phyloP scores from a whole-genome alignment of 2,113 vertebrate species.

The Sardina pilchardus region DNA sequence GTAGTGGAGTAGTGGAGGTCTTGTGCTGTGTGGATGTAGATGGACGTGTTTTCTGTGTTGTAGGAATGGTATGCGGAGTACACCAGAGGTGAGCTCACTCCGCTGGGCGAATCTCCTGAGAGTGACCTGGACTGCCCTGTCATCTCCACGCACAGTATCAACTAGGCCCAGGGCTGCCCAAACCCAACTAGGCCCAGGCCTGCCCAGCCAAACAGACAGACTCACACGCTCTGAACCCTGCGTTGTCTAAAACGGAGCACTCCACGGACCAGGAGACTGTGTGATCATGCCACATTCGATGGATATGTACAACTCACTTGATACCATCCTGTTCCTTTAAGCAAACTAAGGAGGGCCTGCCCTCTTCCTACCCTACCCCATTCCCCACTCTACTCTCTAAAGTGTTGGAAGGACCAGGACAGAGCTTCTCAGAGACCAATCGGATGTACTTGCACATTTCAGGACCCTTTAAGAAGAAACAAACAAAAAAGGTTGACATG shows the following conservation, averaged over 20 bases:
- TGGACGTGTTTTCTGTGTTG: background rate
- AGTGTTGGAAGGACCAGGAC: background rate
- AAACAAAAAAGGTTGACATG: background rate
- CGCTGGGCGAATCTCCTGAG: constrained; percentile 59
- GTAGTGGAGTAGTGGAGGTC: background rate
- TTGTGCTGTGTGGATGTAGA: background rate
- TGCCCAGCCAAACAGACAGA: background rate
- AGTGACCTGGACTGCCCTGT: constrained; percentile 61
- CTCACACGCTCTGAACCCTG: background rate
- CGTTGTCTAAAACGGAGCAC: background rate
- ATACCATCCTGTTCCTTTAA: background rate
- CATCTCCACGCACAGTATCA: constrained; percentile 78
- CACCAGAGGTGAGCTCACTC: constrained; percentile 74
- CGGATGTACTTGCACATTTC: background rate
- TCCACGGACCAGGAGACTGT: background rate
- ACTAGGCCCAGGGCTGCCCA: constrained; percentile 28
- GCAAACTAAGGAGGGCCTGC: background rate
- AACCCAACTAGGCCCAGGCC: constrained; percentile 42
- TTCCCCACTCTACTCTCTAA: background rate
- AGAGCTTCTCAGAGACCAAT: background rate
- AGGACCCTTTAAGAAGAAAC: background rate
- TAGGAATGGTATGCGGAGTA: constrained; percentile 95
- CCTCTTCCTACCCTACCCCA: background rate
- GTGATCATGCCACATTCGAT: background rate
- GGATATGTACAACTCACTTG: background rate